Percentiles rank a stretch among this genome's conserved stretches.
Conservation (phyloP, 2,888 invertebrate genomes). For the Platycnemis pennipes region DNA sequence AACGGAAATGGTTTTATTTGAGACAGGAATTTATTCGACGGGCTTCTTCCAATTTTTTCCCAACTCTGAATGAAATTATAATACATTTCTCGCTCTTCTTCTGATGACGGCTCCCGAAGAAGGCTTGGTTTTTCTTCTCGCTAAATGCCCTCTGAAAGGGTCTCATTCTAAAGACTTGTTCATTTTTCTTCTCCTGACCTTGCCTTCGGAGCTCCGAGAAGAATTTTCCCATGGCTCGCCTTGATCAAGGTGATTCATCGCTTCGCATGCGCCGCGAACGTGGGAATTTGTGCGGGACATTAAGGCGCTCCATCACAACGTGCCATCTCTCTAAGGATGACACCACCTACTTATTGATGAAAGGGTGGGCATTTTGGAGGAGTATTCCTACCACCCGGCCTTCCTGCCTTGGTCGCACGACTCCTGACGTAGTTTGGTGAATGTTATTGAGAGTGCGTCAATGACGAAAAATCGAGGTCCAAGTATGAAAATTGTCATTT, state of each 20-base stretch:
- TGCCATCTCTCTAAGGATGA: background rate
- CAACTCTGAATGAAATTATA: background rate
- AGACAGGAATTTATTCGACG: background rate
- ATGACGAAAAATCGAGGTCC: no score
- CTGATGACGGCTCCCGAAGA: background rate
- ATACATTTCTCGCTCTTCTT: background rate
- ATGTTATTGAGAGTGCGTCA: no score
- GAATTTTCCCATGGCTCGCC: background rate
- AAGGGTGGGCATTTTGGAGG: background rate
- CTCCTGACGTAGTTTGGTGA: no score
- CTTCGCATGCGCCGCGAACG: background rate
- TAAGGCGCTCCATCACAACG: background rate
- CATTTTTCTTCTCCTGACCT: background rate
- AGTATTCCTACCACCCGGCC: background rate
- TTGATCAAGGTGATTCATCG: slow-evolving; percentile 9
- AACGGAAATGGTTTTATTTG: background rate
- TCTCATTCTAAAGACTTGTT: background rate
- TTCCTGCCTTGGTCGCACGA: no score
- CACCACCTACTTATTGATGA: background rate
- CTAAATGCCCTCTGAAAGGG: background rate
- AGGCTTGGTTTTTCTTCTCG: background rate
- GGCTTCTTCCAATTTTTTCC: background rate
- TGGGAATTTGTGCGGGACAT: background rate
- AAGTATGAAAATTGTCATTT: no score
- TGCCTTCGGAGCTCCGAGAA: background rate